A percentile compares a stretch with the other conserved stretches of the same genome.
Evolutionary conservation across 1,140 invertebrate species (phyloP).

Genomic region (Ceratitis capitata): DNA sequence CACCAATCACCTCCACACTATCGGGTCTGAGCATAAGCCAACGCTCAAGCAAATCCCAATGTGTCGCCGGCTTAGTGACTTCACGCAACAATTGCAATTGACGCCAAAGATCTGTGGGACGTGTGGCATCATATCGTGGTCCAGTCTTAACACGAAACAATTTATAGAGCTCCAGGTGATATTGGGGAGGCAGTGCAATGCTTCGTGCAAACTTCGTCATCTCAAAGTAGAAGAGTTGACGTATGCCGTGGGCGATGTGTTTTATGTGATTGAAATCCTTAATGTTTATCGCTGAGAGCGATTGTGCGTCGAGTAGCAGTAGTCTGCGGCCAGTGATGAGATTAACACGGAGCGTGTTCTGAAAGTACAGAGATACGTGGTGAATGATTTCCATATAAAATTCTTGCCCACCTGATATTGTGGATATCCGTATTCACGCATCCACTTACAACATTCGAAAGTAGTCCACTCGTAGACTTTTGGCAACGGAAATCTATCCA

Average conservation of each 20-base stretch:
- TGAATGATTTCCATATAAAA: background rate
- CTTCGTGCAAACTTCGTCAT: conserved; percentile 44
- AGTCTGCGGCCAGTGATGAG: conserved; percentile 56
- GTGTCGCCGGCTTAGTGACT: background rate
- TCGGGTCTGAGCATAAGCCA: background rate
- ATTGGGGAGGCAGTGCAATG: conserved; percentile 47
- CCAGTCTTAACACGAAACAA: conserved; percentile 53
- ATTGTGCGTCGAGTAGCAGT: conserved; percentile 55
- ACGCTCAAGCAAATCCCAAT: conserved; percentile 42
- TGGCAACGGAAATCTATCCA: conserved; percentile 51
- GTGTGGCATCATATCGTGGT: conserved; percentile 51
- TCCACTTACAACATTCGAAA: conserved; percentile 53
- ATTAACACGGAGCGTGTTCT: conserved; percentile 60
- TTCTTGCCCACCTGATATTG: conserved; percentile 53
- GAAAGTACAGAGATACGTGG: background rate
- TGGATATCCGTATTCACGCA: conserved; percentile 55
- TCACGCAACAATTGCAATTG: conserved; percentile 42
- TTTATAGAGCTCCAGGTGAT: conserved; percentile 53
- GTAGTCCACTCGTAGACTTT: conserved; percentile 59
- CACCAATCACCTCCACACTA: conserved; percentile 17
- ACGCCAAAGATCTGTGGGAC: conserved; percentile 56
- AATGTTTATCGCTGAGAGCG: conserved; percentile 55
- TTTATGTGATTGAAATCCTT: conserved; percentile 59
- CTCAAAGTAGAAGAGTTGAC: conserved; percentile 52
- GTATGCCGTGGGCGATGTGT: conserved; percentile 53